Evolutionary conservation across 1,140 invertebrate species (phyloP).

Genomic region (Drosophila navojoa): DNA sequence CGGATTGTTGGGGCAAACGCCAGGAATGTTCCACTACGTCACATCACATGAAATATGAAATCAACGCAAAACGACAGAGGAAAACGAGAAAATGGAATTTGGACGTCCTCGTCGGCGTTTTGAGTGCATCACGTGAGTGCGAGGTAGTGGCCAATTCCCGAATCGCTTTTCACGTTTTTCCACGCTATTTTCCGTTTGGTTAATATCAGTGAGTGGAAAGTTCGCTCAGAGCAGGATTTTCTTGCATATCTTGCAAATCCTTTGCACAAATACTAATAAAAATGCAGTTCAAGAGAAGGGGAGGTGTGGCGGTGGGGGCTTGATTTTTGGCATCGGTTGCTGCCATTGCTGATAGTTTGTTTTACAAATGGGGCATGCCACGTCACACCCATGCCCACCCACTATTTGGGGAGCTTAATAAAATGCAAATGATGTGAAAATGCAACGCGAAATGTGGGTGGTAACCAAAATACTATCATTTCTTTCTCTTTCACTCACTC

Average conservation of each 20-base stretch:
- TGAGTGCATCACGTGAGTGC: conserved; percentile 74
- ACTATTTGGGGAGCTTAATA: conserved; percentile 31
- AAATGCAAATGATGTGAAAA: conserved; percentile 58
- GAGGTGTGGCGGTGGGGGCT: neutral
- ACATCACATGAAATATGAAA: conserved; percentile 83
- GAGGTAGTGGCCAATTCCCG: conserved; percentile 83
- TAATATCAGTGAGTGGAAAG: neutral
- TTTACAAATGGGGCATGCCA: conserved; percentile 44
- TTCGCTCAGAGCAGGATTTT: conserved; percentile 1
- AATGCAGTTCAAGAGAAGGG: neutral
- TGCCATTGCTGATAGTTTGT: conserved; percentile 41
- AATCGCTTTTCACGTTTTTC: conserved; percentile 36
- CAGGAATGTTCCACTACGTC: conserved; percentile 84
- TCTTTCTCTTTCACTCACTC: neutral
- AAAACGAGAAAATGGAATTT: conserved; percentile 19
- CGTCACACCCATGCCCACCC: neutral
- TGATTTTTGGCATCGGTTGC: conserved; percentile 9
- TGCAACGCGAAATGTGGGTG: conserved; percentile 29
- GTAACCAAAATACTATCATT: conserved; percentile 36
- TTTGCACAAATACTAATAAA: conserved; percentile 40
- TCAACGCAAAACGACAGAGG: conserved; percentile 26
- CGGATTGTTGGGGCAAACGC: conserved; percentile 47
- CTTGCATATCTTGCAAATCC: conserved; percentile 24
- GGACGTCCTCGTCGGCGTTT: conserved; percentile 15
- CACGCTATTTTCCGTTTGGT: neutral